Evolutionary conservation across 2,888 invertebrate species (phyloP).

Genomic region (Autographa gamma): DNA sequence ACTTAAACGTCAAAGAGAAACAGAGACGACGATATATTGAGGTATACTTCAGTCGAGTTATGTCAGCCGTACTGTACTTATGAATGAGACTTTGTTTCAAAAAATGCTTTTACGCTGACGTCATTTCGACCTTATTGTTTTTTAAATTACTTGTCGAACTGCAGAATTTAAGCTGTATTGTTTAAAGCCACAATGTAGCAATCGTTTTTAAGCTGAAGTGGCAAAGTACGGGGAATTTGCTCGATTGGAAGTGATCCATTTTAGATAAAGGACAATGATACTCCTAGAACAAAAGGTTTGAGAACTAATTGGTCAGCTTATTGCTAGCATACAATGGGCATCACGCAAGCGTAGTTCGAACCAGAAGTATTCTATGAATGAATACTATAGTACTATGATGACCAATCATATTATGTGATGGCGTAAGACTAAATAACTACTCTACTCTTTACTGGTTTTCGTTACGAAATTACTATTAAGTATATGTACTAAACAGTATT

Average conservation of each 20-base stretch:
- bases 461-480: no score
- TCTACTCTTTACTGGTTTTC: no score
- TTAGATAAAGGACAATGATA: neutral
- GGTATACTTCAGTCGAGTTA: neutral
- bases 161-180: slow-evolving; percentile 3
- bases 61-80: slow-evolving; percentile 7
- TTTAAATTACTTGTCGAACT: slow-evolving; percentile 21
- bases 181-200: neutral
- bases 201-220: neutral
- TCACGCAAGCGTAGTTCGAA: no score
- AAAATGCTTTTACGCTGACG: slow-evolving; percentile 47
- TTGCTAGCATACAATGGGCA: no score
- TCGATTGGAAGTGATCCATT: neutral
- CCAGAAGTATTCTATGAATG: neutral
- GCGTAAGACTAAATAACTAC: no score
- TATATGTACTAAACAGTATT: neutral
- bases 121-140: slow-evolving; percentile 38
- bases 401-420: neutral
- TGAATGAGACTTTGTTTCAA: slow-evolving; percentile 29
- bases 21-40: neutral
- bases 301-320: no score
- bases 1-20: neutral
- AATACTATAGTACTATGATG: neutral
- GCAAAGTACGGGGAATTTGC: neutral
- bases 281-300: neutral